These are phyloP conservation scores for Ataeniobius toweri DNA, from an alignment of 2,797 vertebrate genomes.

Conservation along the genomic window DNA sequence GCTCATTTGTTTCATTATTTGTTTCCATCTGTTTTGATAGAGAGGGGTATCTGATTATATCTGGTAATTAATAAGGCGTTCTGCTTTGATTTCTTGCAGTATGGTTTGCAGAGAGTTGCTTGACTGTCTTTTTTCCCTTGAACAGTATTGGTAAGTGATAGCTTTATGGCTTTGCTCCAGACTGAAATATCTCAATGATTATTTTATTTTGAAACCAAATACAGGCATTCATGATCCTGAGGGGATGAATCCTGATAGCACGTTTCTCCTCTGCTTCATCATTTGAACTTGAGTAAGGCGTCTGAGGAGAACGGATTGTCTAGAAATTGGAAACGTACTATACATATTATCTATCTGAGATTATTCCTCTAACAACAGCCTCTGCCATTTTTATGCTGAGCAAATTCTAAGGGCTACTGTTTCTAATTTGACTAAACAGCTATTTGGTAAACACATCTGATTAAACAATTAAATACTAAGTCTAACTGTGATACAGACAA, in stretches of 20 bases:
- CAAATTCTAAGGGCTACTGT: background rate
- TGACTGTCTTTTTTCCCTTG: background rate
- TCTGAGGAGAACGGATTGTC: background rate
- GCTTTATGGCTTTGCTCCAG: background rate
- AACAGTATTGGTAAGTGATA: background rate
- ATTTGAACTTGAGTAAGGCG: background rate
- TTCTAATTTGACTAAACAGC: background rate
- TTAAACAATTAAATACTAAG: background rate
- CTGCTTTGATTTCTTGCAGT: background rate
- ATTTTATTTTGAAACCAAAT: constrained; percentile 3
- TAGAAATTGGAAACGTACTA: background rate
- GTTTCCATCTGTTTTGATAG: constrained; percentile 7
- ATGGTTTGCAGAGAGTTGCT: background rate
- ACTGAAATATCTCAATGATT: background rate
- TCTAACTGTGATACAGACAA: background rate
- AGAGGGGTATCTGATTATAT: background rate
- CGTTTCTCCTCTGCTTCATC: background rate
- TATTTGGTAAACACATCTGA: background rate
- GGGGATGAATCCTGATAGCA: background rate
- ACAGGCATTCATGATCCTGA: background rate
- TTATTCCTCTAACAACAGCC: background rate
- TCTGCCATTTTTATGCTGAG: background rate
- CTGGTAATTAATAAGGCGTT: background rate
- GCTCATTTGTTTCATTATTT: constrained; percentile 14
- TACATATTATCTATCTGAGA: background rate